Evolutionary conservation across 2,113 vertebrate species (phyloP), one percentile per base, ranked within the genome.

Genomic region (Caranx ignobilis): DNA sequence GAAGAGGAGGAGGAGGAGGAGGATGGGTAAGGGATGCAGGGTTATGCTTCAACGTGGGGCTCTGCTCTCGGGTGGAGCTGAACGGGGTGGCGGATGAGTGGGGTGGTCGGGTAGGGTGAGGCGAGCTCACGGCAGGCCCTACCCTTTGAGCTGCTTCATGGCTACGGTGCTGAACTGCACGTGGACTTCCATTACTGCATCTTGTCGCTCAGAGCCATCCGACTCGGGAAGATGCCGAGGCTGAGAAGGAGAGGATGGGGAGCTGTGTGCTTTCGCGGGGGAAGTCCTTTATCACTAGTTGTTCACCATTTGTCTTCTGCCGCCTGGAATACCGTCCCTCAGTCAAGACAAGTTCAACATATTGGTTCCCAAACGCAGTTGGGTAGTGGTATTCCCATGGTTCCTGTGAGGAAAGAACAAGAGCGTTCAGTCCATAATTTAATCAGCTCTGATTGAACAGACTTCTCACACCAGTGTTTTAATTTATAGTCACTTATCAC

Each of bases 121-220:
- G 92, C 94, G 79, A 85, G 95, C 95, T 97, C 96, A 95, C 95
- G 91, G 95, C 92, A 87, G 91, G 95, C 95, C 95, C 95, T 95
- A 96, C 95, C 96, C 96, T 94, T 95, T 89, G 86, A 94, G 94
- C 93, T 95, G 93, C 95, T 93, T 95, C 97, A 96, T 97, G 91
- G 92, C 85, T 78, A 84, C 73, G 15, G 81, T 67, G 80, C 89
- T 91, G 82, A 93, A 91, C 4, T 90, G 92, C 77, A 88, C 93
- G 66, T 93, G 94, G 95, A 93, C 95, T 93, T 96, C 95, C 96
- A 96, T 96, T 91, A 96, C 91, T 94, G 94, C 93, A 93, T 94
- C 92, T 91, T 62, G 94, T 94, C 95, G 91, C 94, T 95, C 68
- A 66, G 87, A 90, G 96, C 92, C 93, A 93, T 90, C 65, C 26